Conservation (phyloP, 2,888 invertebrate species). For the Meliscaeva auricollis region DNA sequence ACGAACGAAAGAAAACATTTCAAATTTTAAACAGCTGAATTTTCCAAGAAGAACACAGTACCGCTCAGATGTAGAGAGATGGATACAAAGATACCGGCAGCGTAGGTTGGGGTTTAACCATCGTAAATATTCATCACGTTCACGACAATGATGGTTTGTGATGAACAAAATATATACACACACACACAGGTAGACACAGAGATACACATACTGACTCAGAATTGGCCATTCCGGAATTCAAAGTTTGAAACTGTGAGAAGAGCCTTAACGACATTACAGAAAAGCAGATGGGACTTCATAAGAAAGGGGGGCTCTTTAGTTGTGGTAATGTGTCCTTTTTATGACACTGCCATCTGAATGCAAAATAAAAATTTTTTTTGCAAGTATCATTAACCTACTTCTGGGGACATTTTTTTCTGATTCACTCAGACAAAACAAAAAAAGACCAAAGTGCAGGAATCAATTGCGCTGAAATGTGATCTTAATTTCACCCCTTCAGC, state of each 20-base stretch:
- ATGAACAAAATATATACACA: constrained; percentile 20
- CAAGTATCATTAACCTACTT: constrained; percentile 66
- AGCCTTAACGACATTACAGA: constrained; percentile 5
- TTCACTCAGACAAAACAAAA: too few species aligned
- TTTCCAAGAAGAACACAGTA: constrained; percentile 25
- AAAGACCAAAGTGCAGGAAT: too few species aligned
- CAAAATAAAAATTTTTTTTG: constrained; percentile 32
- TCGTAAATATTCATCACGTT: constrained; percentile 61
- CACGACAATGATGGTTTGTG: constrained; percentile 31
- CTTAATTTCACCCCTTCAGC: too few species aligned
- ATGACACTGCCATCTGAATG: constrained; percentile 11
- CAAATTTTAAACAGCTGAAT: constrained; percentile 59
- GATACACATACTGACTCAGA: not conserved
- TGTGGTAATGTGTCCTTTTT: constrained; percentile 25
- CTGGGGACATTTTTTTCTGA: too few species aligned
- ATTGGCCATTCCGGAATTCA: not conserved
- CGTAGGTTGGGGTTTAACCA: constrained; percentile 29
- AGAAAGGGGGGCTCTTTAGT: constrained; percentile 21
- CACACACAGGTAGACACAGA: constrained; percentile 23
- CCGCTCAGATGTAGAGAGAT: constrained; percentile 19
- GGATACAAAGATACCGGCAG: constrained; percentile 24
- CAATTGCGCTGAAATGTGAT: too few species aligned
- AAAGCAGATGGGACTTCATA: not conserved
- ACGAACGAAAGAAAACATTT: constrained; percentile 20
- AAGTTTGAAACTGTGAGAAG: constrained; percentile 16